These are phyloP conservation scores for Steatornis caripensis DNA, from an alignment of 2,113 vertebrate genomes.

Conservation along the genomic window DNA sequence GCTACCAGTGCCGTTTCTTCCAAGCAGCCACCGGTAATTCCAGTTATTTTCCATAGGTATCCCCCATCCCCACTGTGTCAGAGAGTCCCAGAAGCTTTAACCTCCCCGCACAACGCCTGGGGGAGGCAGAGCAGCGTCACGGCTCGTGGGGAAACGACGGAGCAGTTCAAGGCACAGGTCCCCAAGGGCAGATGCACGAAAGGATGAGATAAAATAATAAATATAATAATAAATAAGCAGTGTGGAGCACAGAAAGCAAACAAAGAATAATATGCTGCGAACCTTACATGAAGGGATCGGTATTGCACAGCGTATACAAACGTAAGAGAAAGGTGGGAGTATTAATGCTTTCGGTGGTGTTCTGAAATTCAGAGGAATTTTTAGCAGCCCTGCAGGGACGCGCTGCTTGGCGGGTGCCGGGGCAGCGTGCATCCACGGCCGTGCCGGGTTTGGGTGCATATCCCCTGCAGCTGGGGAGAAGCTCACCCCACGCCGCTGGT, in stretches of 20 bases:
- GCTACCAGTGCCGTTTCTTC: neutral
- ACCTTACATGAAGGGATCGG: rapidly evolving
- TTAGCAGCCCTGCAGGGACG: neutral
- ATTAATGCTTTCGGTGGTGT: neutral
- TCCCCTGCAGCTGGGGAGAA: neutral
- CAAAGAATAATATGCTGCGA: neutral
- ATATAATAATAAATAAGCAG: no score
- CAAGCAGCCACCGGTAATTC: neutral
- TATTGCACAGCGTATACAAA: rapidly evolving
- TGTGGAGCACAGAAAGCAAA: neutral
- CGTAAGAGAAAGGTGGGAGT: neutral
- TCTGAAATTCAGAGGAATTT: neutral
- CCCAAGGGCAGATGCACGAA: rapidly evolving
- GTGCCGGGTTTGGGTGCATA: rapidly evolving
- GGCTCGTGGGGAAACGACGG: neutral
- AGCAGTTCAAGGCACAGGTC: neutral
- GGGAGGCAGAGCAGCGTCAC: neutral
- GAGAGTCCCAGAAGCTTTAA: neutral
- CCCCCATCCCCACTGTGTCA: rapidly evolving
- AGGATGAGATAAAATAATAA: neutral
- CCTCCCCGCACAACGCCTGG: rapidly evolving
- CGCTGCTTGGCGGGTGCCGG: neutral
- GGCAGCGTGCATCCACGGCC: rapidly evolving
- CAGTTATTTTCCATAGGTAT: no score
- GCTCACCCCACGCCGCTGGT: neutral